These are phyloP conservation scores for Neotragus pygmaeus DNA, from an alignment of 2,113 vertebrate species.

Conservation along the genomic window DNA sequence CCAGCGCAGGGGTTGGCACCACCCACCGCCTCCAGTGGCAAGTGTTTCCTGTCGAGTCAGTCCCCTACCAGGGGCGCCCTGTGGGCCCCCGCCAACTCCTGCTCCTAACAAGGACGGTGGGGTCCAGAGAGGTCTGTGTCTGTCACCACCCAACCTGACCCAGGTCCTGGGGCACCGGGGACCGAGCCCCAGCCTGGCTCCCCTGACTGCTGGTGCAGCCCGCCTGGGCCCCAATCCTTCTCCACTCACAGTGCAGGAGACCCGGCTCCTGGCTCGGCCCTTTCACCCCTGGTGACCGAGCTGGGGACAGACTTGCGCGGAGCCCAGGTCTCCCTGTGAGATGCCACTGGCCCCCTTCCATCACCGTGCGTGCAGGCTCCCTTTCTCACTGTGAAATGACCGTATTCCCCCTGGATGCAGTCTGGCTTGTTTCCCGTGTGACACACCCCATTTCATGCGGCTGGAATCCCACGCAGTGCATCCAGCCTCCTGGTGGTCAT, in stretches of 20 bases:
- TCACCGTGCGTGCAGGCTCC: accelerated
- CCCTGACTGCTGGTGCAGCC: background rate
- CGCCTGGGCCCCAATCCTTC: accelerated
- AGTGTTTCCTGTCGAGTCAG: background rate
- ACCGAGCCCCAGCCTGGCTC: background rate
- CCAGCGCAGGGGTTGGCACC: accelerated
- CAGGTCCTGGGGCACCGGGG: background rate
- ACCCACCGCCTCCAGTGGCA: accelerated
- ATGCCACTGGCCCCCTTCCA: accelerated
- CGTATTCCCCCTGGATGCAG: accelerated
- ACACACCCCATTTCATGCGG: accelerated
- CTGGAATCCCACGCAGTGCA: accelerated
- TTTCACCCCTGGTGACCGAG: background rate
- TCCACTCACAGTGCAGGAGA: background rate
- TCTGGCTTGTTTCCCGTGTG: background rate
- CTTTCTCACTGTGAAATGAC: background rate
- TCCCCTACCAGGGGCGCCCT: background rate
- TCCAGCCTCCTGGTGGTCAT: accelerated
- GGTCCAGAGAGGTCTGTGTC: accelerated
- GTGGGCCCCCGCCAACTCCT: too few relatives aligned
- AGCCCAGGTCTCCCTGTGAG: too few relatives aligned
- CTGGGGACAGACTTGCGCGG: background rate
- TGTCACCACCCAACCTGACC: background rate
- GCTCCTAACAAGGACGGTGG: background rate
- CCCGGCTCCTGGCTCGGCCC: accelerated